Base-by-base conservation (phyloP, 2,888 invertebrate genomes). In the Gastracanthus pulcherrimus region DNA sequence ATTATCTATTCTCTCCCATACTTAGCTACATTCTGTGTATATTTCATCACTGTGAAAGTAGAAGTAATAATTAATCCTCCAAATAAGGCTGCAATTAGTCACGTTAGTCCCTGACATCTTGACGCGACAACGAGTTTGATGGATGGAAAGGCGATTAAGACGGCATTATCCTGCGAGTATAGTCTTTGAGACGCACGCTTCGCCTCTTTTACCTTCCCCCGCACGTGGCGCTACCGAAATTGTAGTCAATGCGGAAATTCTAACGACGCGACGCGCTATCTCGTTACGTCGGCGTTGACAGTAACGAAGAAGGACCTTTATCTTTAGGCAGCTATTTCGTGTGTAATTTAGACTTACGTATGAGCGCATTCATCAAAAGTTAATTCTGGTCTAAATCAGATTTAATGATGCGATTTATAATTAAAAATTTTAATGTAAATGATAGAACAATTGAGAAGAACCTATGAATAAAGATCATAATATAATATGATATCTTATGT, bases 111-210 rank as follows among this genome's bases (percentile, higher is more conserved):
- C 16, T 41, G 64, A 60, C 60, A 7, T 34, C 38, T 38, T 48
- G 77, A 70, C 60, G 77, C 48, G 67, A 60, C 45, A 16, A 60
- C 5, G 69, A 69, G 58, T 64, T 71, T 78, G 78, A 71, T 78
- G 70, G 71, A 71, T 78, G 64, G 34, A 26, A 0, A 16, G 2
- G 45, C 71, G 55, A 78, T 71, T 71, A 78, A 38, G 45, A 38
- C 29, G 26, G 41, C 58, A n/a, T 55, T 55, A 31, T 31, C 31
- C 60, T 48, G 13, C 31, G 31, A 16, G 29, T 60, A 26, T 23
- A 45, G 45, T 13, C 16, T 13, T 13, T 45, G 45, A n/a, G n/a
- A n/a, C 38, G 45, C 16, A 3, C 45, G 16, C 5, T n/a, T 2
- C 45, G 45, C 16, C n/a, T n/a, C n/a, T n/a, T n/a, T 45, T 45